Evolutionary conservation across 2,797 vertebrate species (phyloP), one percentile per base, ranked within the genome.

Genomic region (Melanotaenia trifasciata): DNA sequence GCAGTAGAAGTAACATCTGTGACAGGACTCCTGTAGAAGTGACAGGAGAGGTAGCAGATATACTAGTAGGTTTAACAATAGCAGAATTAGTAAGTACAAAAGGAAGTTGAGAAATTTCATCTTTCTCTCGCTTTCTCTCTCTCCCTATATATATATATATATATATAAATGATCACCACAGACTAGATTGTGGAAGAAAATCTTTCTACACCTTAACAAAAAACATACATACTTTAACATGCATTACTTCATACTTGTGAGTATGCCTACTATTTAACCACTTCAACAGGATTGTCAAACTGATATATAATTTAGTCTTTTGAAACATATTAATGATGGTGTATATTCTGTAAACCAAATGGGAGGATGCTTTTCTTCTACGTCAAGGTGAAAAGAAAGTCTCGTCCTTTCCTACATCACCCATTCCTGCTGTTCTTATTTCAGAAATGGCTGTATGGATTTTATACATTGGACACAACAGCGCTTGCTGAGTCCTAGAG

Each of bases 311-410:
- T 40, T 30, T 50, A 1, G 58, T 60, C 10, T 26, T 32, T 24
- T 61, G 20, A 7, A 26, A 68, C 14, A 4, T n/a, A n/a, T 26
- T 35, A 13, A 26, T 54, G 14, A 53, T 32, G 28, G 20, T 30
- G 6, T 51, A 11, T 16, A 0, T 47, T 76, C 32, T 22, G 1
- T 63, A 30, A 61, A 47, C 8, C 51, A 18, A 20, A 12, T 24
- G 14, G 3, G 13, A 4, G 79, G 75, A 43, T 84, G 82, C 38
- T 72, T 86, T 28, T 24, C 35, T 82, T 86, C 4, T 3, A 30
- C 4, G 30, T 30, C 36, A 93, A 91, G 90, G 86, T 88, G 70
- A 79, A 57, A 64, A 54, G 47, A 71, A 84, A 68, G 36, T 24
- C 38, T 0, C 10, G 64, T 67, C 74, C 66, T 81, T 51, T 45